phyloP scores from a whole-genome alignment of 2,888 invertebrate species.

The Cryptus viduatorius region DNA sequence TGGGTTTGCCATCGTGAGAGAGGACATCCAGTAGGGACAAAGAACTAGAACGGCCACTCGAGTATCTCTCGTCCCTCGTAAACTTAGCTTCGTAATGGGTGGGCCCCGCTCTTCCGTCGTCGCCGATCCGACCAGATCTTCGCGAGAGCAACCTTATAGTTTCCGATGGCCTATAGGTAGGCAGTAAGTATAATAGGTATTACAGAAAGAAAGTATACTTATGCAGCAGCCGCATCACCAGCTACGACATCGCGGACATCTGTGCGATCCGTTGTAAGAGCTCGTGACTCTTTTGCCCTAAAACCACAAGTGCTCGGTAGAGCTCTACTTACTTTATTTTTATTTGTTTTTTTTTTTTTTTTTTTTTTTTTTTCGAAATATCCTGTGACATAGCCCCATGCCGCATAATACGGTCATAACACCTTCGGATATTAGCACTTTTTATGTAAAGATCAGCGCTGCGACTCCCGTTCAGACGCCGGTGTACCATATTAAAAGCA shows the following conservation, averaged over 20 bases:
- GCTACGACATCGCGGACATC: slow-evolving; percentile 80
- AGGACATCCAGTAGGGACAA: slow-evolving; percentile 55
- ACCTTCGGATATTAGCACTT: slow-evolving; percentile 82
- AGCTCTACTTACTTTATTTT: slow-evolving; percentile 46
- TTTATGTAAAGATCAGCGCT: slow-evolving; percentile 78
- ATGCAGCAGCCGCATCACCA: slow-evolving; percentile 24
- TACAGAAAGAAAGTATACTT: slow-evolving; percentile 27
- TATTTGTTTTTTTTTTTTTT: slow-evolving; percentile 52
- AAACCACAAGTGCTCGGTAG: neutral
- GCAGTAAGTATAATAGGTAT: slow-evolving; percentile 17
- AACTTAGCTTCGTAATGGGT: slow-evolving; percentile 71
- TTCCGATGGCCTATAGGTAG: slow-evolving; percentile 13
- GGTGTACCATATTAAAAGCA: slow-evolving; percentile 81
- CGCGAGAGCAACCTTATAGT: slow-evolving; percentile 34
- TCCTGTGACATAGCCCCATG: slow-evolving; percentile 78
- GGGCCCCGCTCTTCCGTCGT: slow-evolving; percentile 59
- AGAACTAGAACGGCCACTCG: slow-evolving; percentile 65
- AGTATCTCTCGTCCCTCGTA: slow-evolving; percentile 67
- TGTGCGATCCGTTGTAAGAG: slow-evolving; percentile 75
- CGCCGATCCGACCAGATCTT: slow-evolving; percentile 8
- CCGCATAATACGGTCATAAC: slow-evolving; percentile 82
- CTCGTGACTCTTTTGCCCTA: slow-evolving; percentile 13
- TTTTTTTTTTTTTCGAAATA: slow-evolving; percentile 71
- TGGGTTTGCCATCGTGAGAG: slow-evolving; percentile 41
- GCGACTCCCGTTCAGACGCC: slow-evolving; percentile 65